Evolutionary conservation across 2,113 vertebrate genomes (phyloP).

Genomic region (Melanocharis versteri): DNA sequence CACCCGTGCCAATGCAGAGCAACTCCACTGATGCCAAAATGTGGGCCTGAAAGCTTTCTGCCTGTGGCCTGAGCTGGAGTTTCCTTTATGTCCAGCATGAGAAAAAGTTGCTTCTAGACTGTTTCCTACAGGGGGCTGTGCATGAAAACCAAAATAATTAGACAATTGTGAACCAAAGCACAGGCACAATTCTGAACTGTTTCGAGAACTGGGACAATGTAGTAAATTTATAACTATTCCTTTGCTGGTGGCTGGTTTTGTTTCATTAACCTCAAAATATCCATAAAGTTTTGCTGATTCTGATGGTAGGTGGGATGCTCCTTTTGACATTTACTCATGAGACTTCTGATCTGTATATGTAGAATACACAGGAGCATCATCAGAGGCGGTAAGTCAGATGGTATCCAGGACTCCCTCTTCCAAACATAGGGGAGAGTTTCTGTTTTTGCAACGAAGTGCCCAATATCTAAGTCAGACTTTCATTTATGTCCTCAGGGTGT

Average conservation of each 20-base stretch:
- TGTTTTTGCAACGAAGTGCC: not conserved
- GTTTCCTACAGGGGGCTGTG: not conserved
- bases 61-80: not conserved
- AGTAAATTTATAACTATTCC: not conserved
- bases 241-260: not conserved
- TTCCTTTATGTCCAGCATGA: not conserved
- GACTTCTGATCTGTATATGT: not conserved
- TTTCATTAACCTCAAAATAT: not conserved
- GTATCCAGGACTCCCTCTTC: not conserved
- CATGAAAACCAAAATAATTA: not conserved
- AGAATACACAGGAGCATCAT: not conserved
- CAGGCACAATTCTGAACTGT: not conserved
- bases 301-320: not conserved
- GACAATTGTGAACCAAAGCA: not conserved
- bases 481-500: not conserved
- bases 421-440: not conserved
- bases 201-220: not conserved
- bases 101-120: not conserved
- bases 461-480: not conserved
- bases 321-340: conserved; percentile 37
- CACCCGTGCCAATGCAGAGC: not conserved
- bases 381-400: not conserved
- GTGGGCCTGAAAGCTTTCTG: not conserved
- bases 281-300: not conserved
- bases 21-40: not conserved